Base-by-base conservation (phyloP, 2,113 vertebrate genomes). In the Telmatochromis brachygnathus region DNA sequence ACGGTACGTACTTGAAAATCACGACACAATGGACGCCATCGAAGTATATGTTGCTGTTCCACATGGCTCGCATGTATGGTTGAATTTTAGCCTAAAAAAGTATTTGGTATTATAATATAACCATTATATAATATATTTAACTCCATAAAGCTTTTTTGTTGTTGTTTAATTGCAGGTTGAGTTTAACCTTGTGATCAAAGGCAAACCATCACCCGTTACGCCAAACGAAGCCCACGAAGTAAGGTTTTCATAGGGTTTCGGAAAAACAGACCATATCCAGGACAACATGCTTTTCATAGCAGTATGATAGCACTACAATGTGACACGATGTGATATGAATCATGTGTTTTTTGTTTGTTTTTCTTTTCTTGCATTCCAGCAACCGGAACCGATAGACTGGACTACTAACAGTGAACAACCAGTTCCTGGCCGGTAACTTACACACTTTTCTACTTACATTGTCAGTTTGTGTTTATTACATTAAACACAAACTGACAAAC, bases 111-210 rank as follows among this genome's bases (percentile, higher is more conserved):
- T 53, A 53, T n/a, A 53, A 53, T 53, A 53, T 51, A 51, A 19
- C 47, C 47, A 51, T 3, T 51, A 51, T n/a, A 53, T 53, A 9
- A 51, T n/a, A 51, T 5, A 53, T 10, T 1, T 53, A n/a, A n/a
- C 9, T n/a, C 8, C 49, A 51, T 51, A 53, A 53, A 53, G 19
- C 5, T 53, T 53, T 51, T 53, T 53, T 53, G 19, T 53, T 49
- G 47, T 49, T 53, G 49, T 53, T 53, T 53, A 10, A 53, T 53
- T 68, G 5, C 15, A 54, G 30, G 45, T 85, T 28, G 9, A 51
- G 49, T 9, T n/a, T 9, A n/a, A 9, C 47, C 17, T 51, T 19
- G 0, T 9, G 4, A 9, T 51, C 8, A 51, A 19, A 0, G 0
- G 47, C 47, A 51, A 51, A 51, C 47, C 0, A 19, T 51, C 47